phyloP scores from a whole-genome alignment of 2,888 invertebrate species.

The Cryptus armator region DNA sequence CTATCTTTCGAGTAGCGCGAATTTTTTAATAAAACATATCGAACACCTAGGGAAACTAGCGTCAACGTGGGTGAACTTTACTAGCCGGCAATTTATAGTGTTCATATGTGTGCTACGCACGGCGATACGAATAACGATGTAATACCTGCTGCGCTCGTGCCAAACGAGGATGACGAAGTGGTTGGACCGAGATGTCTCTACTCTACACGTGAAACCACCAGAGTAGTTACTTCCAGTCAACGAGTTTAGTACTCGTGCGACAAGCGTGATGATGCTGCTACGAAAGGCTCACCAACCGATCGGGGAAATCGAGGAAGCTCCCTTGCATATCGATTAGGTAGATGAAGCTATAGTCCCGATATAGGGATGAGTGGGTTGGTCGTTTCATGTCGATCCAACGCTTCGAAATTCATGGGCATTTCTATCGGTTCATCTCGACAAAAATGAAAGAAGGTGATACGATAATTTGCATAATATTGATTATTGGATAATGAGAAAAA shows the following conservation, averaged over 20 bases:
- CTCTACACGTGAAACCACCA: slow-evolving; percentile 47
- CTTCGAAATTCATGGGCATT: not conserved
- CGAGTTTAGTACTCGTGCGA: slow-evolving; percentile 40
- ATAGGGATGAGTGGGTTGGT: not conserved
- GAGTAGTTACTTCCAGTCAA: slow-evolving; percentile 53
- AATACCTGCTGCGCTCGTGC: slow-evolving; percentile 19
- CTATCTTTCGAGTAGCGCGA: not conserved
- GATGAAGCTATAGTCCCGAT: slow-evolving; percentile 30
- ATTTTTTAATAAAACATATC: slow-evolving; percentile 28
- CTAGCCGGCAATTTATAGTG: slow-evolving; percentile 13
- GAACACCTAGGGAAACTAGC: slow-evolving; percentile 6
- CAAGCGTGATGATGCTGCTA: slow-evolving; percentile 47
- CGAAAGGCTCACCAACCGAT: slow-evolving; percentile 50
- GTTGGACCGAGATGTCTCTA: slow-evolving; percentile 44
- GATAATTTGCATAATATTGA: too few relatives aligned
- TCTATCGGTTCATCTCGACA: not conserved
- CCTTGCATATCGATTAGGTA: slow-evolving; percentile 64
- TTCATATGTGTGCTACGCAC: not conserved
- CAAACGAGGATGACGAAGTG: slow-evolving; percentile 36
- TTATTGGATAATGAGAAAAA: too few relatives aligned
- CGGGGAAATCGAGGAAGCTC: slow-evolving; percentile 57
- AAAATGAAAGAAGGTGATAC: too few relatives aligned
- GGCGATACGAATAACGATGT: slow-evolving; percentile 22
- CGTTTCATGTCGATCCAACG: slow-evolving; percentile 17
- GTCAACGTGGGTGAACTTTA: not conserved